Conservation (phyloP, 2,888 invertebrate species). For the Apantesis nais region DNA sequence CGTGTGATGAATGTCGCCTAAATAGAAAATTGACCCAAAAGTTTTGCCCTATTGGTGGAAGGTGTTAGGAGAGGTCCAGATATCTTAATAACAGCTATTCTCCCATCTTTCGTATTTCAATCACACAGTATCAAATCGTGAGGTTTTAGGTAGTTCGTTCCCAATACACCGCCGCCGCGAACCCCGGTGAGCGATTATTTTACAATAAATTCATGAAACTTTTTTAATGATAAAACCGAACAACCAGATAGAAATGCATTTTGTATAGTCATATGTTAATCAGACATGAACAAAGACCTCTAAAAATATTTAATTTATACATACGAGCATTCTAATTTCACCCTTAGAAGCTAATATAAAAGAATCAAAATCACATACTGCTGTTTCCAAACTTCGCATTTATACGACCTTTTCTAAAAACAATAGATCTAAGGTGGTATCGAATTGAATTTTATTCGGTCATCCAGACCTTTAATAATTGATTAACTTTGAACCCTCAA, state of each 20-base stretch:
- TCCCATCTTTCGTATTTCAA: too few species aligned
- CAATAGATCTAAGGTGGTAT: constrained; percentile 40
- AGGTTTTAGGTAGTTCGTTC: too few species aligned
- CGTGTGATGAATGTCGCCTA: too few species aligned
- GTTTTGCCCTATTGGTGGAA: too few species aligned
- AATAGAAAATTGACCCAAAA: too few species aligned
- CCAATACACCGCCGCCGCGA: too few species aligned
- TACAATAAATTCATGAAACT: constrained; percentile 10
- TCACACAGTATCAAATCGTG: too few species aligned
- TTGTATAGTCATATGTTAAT: constrained; percentile 41
- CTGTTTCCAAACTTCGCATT: constrained; percentile 28
- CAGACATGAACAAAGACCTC: constrained; percentile 32
- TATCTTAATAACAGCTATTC: too few species aligned
- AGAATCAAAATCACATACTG: constrained; percentile 19
- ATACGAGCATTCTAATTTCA: constrained; percentile 8
- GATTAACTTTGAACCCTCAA: constrained; percentile 35
- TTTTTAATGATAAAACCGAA: constrained; percentile 19
- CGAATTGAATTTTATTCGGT: constrained; percentile 40
- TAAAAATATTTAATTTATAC: constrained; percentile 28
- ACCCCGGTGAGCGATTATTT: too few species aligned
- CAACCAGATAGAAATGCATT: constrained; percentile 12
- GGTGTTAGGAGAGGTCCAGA: too few species aligned
- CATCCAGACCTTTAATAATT: constrained; percentile 44
- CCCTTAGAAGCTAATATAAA: constrained; percentile 2
- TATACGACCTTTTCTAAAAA: constrained; percentile 37